Base-by-base conservation (phyloP, 2,888 invertebrate genomes). In the Congeria kusceri region DNA sequence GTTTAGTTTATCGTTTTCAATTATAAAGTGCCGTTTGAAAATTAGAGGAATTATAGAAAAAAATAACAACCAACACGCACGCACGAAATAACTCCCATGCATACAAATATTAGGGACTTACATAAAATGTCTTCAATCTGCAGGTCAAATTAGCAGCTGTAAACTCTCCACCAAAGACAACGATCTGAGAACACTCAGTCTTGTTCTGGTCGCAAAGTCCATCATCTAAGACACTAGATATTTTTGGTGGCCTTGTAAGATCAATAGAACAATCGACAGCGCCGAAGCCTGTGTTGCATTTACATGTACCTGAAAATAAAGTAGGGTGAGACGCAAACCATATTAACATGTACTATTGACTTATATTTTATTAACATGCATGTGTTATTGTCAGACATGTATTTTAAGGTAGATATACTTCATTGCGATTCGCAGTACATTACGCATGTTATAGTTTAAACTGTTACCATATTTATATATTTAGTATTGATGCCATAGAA, bases 141-240 rank as follows among this genome's bases (percentile, higher is more conserved):
- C 70, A 70, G 5, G 70, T 70, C 44, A 70, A 27, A 53, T 70
- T 70, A 13, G 70, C 56, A 25, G 62, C 62, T 29, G 63, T 56
- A 63, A 70, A 70, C 1, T 62, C 29, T 57, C 63, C 70, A 28
- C 70, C 70, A 39, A 63, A 70, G 1, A 70, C 63, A 44, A 62
- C 62, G 44, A 70, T 70, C 28, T 70, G 32, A 9, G 63, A 56
- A 27, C 70, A 70, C n/a, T 70, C 70, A 9, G n/a, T 20, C 11
- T 32, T 44, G 7, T 56, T 44, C 56, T 63, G 62, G 49, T 70
- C 70, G 63, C 63, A 70, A 25, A 63, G 20, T 11, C 70, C 70
- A 3, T 63, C 2, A 56, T 70, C 63, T n/a, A 70, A 63, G 23
- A 57, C 13, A 4, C 46, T 57, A 53, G 25, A 13, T 15, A 70